Conservation (phyloP, 2,797 vertebrate genomes). For the Spinus pinus region DNA sequence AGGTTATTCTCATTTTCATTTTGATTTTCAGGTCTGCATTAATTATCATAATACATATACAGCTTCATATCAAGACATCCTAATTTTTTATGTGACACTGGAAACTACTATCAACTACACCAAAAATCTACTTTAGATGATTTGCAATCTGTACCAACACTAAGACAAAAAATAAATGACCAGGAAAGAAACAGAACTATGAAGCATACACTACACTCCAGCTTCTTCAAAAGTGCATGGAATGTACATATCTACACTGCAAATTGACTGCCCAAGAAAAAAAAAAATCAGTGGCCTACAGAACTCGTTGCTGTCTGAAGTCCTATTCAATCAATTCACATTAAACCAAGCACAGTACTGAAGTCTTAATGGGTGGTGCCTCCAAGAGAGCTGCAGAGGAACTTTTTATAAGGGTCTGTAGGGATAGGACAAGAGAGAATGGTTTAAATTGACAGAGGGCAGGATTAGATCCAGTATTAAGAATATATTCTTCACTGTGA, state of each 20-base stretch:
- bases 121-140: conserved; percentile 29
- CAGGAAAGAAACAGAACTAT: neutral
- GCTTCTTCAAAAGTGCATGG: conserved; percentile 4
- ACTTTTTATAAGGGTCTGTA: neutral
- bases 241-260: neutral
- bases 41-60: neutral
- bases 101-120: conserved; percentile 2
- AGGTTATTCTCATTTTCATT: neutral
- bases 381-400: neutral
- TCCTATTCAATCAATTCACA: neutral
- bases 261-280: conserved; percentile 4
- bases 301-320: neutral
- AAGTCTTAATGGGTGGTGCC: neutral
- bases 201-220: neutral
- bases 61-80: neutral
- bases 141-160: conserved; percentile 36
- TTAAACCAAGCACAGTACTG: neutral
- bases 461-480: neutral
- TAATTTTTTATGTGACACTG: neutral
- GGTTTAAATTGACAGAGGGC: neutral
- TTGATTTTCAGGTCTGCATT: neutral
- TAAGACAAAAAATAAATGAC: conserved; percentile 13
- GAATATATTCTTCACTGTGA: neutral
- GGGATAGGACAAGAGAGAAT: neutral
- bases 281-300: neutral